Evolutionary conservation across 2,797 vertebrate genomes (phyloP), one percentile per base, ranked within the genome.

Genomic region (Periparus ater): DNA sequence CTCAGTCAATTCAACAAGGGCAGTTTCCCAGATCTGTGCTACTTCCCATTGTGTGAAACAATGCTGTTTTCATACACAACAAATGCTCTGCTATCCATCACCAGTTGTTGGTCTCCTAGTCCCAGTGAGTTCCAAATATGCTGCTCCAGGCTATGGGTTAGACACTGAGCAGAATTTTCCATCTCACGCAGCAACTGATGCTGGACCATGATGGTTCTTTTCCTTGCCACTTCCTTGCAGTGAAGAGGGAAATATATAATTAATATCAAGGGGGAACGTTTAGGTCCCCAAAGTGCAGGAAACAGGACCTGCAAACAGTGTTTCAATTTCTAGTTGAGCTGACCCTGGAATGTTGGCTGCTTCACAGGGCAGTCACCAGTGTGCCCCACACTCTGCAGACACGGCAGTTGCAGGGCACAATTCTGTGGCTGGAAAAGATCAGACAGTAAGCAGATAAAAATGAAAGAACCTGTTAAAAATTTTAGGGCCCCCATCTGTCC

Each of bases 401-500:
- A 38, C 5, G 20, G 83, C 17, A 20, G 66, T 40, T 40, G n/a
- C 45, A 32, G 48, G 34, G 26, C 19, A 19, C n/a, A 40, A 20
- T 50, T 65, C 66, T 51, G 57, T 11, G 60, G 36, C 50, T 53
- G 40, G 57, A 71, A 94, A 63, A 70, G 74, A 89, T 67, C 66
- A 81, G 47, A 48, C 38, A 88, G 60, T 29, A 71, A 73, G 70
- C 29, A 91, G 79, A 73, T 34, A 34, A 76, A 91, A 85, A 32
- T 29, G 18, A 82, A 83, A 85, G 62, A 90, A 86, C 55, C 70
- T 81, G 58, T 18, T 65, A 80, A 76, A 83, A 89, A 81, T 76
- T 92, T 66, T 45, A 72, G 76, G 57, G 51, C 57, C 17, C 47
- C 73, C 85, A 78, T 91, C 74, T 91, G 80, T 84, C 83, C 58